A percentile compares a stretch with the other conserved stretches of the same genome.
Conservation (phyloP, 2,113 vertebrate genomes). For the Numenius arquata region DNA sequence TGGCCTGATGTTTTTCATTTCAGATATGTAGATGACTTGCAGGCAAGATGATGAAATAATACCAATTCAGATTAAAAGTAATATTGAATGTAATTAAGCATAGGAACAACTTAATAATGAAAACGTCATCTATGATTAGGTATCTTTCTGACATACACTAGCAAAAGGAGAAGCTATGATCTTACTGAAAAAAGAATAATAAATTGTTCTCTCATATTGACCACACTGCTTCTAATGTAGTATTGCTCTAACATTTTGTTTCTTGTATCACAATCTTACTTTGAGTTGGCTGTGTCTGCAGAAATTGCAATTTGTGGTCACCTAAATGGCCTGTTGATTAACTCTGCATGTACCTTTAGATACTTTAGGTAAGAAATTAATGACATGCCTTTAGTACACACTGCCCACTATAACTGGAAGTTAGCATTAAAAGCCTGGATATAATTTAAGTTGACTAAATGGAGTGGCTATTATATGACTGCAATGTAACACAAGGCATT, state of each 20-base stretch:
- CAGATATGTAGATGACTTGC: not conserved
- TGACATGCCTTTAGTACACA: not conserved
- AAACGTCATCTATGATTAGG: not conserved
- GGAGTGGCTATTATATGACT: not conserved
- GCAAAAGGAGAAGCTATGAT: not conserved
- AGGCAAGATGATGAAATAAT: not conserved
- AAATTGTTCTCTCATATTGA: not conserved
- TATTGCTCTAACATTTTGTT: not conserved
- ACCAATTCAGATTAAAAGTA: not conserved
- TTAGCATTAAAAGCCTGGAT: not conserved
- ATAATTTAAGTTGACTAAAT: not conserved
- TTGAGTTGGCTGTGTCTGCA: not conserved
- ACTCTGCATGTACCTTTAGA: not conserved
- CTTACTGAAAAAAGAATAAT: not conserved
- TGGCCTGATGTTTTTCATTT: not conserved
- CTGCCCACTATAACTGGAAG: not conserved
- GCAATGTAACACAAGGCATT: not conserved
- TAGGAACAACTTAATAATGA: not conserved
- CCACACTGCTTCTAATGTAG: not conserved
- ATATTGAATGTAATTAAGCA: not conserved
- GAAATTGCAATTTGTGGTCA: not conserved
- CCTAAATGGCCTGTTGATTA: not conserved
- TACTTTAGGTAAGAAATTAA: not conserved
- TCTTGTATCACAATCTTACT: not conserved
- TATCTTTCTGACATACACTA: not conserved